Conservation (phyloP, 2,888 invertebrate species). For the Macaria liturata region DNA sequence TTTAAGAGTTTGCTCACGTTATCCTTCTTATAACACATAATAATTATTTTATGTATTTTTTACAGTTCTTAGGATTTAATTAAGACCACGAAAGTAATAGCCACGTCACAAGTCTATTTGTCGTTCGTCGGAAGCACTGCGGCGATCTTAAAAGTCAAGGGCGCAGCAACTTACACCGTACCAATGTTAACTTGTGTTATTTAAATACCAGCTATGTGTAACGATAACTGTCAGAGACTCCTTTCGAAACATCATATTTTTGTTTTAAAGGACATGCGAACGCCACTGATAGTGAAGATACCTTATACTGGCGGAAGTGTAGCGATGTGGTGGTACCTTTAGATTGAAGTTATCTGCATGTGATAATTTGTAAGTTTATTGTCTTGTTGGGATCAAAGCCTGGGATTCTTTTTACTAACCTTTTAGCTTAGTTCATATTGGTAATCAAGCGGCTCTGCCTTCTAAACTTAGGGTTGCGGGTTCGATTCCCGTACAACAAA, state of each 20-base stretch:
- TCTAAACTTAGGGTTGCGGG: no score
- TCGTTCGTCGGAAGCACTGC: slow-evolving; percentile 74
- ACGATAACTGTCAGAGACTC: slow-evolving; percentile 55
- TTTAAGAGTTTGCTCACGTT: no score
- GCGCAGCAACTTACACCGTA: slow-evolving; percentile 64
- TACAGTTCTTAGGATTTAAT: no score
- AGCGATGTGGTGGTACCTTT: slow-evolving; percentile 7
- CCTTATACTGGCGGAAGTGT: slow-evolving; percentile 24
- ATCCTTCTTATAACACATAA: no score
- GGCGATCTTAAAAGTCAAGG: slow-evolving; percentile 78
- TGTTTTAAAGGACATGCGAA: slow-evolving; percentile 58
- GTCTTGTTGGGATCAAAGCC: no score
- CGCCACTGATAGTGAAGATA: slow-evolving; percentile 15
- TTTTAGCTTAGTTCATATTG: no score
- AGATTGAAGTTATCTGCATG: background rate
- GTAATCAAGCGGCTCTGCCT: no score
- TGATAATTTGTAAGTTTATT: no score
- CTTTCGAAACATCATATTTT: slow-evolving; percentile 76
- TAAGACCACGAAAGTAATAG: slow-evolving; percentile 1
- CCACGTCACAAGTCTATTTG: slow-evolving; percentile 50
- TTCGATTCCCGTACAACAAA: no score
- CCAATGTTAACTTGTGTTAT: slow-evolving; percentile 83
- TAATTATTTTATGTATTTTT: no score
- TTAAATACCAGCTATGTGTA: slow-evolving; percentile 73
- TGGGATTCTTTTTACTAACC: no score